Base-by-base conservation (phyloP, 53 echinoderm and acorn worm species). In the Antedon mediterranea region DNA sequence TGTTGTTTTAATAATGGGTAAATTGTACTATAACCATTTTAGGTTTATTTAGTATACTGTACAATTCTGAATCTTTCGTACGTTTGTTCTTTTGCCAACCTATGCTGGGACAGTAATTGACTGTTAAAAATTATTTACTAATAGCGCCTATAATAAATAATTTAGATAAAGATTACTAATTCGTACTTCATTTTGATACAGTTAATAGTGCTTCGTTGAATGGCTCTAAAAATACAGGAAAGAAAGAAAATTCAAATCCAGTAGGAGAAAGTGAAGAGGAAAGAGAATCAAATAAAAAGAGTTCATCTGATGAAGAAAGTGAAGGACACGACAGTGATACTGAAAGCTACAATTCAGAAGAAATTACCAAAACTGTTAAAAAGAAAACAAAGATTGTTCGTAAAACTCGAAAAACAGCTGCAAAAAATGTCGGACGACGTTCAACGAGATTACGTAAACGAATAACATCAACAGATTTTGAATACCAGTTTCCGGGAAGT, bases 391-490 rank as follows among this genome's bases (percentile, higher is more conserved):
- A 57, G 57, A 23, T 23, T 57, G 57, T 57, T 8, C 9, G 23
- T 18, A 57, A 23, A 23, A 57, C 57, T 15, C 57, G 57, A 26
- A 57, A 57, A 57, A 8, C 57, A 2, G 57, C 57, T 15, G 26
- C 57, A 11, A 57, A 23, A 18, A 57, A 57, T 23, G 57, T 57
- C 23, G 57, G 57, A 6, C 9, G 57, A 26, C 57, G 32, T 4
- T 42, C 71, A 11, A 71, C 43, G 0, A 28, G 72, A 73, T 43
- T 43, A 18, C 81, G 85, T 32, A 42, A 71, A 73, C 70, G 85
- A 29, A 71, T 85, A 27, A 43, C 76, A 31, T 88, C 88, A 0
- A 81, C 84, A 29, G 88, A 88, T 37, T 34, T 84, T 71, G 88
- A 88, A 32, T 73, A 81, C 6, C 83, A 87, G 5, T 31, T 71